Evolutionary conservation across 2,113 vertebrate species (phyloP), one percentile per base, ranked within the genome.

Genomic region (Azemiops feae): DNA sequence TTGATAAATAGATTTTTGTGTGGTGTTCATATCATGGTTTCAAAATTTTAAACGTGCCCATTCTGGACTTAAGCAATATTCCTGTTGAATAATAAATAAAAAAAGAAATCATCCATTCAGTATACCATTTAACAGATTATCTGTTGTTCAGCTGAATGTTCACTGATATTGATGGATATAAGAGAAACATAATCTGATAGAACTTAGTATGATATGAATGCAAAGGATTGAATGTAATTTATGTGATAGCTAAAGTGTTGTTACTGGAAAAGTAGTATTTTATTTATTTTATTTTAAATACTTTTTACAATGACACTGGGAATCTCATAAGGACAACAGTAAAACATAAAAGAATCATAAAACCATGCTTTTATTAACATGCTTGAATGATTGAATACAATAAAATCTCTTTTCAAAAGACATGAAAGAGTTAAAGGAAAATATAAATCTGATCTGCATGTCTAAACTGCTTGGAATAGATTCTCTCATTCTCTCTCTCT

Each of bases 71-170:
- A 30, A 6, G 43, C 55, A 58, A 64, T 60, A 88, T 88, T 74
- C 9, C 89, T n/a, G 39, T 7, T 50, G 54, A 55, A 23, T 22
- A 57, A 69, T 90, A 0, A 0, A 88, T 60, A 14, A 1, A 45
- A 47, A 89, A 30, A 18, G 47, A 57, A 47, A 30, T 50, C 3
- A 11, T 16, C 74, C 43, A 7, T 91, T 54, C 52, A 54, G 50
- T 27, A 22, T 45, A 45, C 0, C 5, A 91, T 23, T 20, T 25
- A 50, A 8, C 81, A 53, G 25, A 34, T 30, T 74, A 3, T 60
- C 39, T 90, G 22, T 50, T 47, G 20, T 30, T 85, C 9, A 54
- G 10, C 50, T 85, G 22, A 43, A 85, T 1, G 27, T 45, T 55
- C 39, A 85, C 23, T 55, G 30, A 53, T 91, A 85, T 91, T 85